A percentile compares a stretch with the other conserved stretches of the same genome.
Conservation (phyloP, 2,888 invertebrate species). For the Euproctis similis region DNA sequence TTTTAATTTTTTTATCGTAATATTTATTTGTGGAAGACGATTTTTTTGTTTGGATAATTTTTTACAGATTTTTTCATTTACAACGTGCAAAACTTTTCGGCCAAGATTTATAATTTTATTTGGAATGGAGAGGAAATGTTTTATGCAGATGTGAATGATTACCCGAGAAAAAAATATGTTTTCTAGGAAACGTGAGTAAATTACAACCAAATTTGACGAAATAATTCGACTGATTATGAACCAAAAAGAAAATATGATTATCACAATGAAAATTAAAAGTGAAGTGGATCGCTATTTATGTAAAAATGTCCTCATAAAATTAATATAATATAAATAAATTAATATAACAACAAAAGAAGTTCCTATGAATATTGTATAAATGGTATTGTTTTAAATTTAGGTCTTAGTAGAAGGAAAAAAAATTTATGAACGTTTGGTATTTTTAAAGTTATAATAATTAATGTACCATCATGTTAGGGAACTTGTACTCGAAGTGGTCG, state of each 20-base stretch:
- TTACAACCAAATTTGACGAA: slow-evolving; percentile 41
- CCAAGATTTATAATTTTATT: slow-evolving; percentile 39
- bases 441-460: slow-evolving; percentile 71
- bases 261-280: slow-evolving; percentile 51
- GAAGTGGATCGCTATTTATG: slow-evolving; percentile 75
- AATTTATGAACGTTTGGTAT: slow-evolving; percentile 74
- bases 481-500: slow-evolving; percentile 43
- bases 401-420: slow-evolving; percentile 73
- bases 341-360: slow-evolving; percentile 75
- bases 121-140: slow-evolving; percentile 57
- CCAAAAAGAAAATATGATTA: slow-evolving; percentile 36
- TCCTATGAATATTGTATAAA: slow-evolving; percentile 76
- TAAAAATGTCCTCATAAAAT: slow-evolving; percentile 71
- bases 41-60: slow-evolving; percentile 31
- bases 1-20: slow-evolving; percentile 51
- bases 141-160: slow-evolving; percentile 49
- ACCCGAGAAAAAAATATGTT: slow-evolving; percentile 46
- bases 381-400: slow-evolving; percentile 75
- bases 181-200: slow-evolving; percentile 64
- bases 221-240: slow-evolving; percentile 42
- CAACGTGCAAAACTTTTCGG: slow-evolving; percentile 68
- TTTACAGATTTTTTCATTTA: slow-evolving; percentile 38
- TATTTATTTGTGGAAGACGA: slow-evolving; percentile 40
- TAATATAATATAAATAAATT: slow-evolving; percentile 75
- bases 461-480: slow-evolving; percentile 61